Base-by-base conservation (phyloP, 2,888 invertebrate species). In the Saturnia japonica region DNA sequence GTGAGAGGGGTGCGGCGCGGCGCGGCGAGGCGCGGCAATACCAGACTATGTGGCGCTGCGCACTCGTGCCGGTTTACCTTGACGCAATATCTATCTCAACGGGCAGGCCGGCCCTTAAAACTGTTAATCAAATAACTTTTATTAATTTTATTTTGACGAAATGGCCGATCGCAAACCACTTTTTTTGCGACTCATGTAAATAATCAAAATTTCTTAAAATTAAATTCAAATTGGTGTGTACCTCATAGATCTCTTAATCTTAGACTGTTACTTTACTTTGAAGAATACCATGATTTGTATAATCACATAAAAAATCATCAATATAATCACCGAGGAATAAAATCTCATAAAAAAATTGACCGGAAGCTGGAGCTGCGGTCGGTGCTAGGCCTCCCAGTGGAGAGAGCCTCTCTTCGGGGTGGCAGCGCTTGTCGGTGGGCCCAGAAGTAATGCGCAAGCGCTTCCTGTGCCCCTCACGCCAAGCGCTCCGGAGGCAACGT, bases 31-130 rank as follows among this genome's bases (percentile, higher is more conserved):
- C 71, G 72, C 76, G 79, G 76, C 75, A 83, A 79, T 80, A 81
- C 80, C 82, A 92, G 92, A 92, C 92, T 89, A 80, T 70, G 76
- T 81, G 91, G 91, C 91, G 91, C 90, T 82, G 84, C 82, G 77
- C 75, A 75, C 77, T 76, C 76, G 76, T 77, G 85, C 88, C 83
- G 76, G 91, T 83, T 91, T 84, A 86, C 91, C 91, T 91, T 92
- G 91, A 87, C 85, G 88, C 80, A 85, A n/a, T 87, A 80, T 82
- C 74, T 76, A 77, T 78, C 77, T 78, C 75, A 73, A 78, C 78
- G 77, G 34, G 34, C 3, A 2, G 34, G 34, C 34, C 34, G 34
- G 83, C 82, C 82, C 80, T 81, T 81, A 78, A 79, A 76, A 45
- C 40, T 60, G 42, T 70, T 42, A 40, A 64, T 51, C 70, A 70